A percentile compares a stretch with the other conserved stretches of the same genome.
phyloP scores from a whole-genome alignment of 2,113 vertebrate species.

The Chloropsis cyanopogon region DNA sequence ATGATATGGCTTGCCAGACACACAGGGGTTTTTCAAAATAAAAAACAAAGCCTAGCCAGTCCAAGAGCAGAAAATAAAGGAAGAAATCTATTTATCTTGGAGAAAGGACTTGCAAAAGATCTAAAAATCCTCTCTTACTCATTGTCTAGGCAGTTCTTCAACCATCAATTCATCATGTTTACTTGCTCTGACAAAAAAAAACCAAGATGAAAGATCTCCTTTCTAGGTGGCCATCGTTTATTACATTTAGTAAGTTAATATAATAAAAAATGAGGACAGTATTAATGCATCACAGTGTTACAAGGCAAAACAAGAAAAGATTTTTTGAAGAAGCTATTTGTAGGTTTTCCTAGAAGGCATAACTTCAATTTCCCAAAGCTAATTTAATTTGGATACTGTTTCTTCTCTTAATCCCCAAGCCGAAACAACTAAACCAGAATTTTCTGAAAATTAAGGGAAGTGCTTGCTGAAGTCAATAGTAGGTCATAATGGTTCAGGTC shows the following conservation, averaged over 20 bases:
- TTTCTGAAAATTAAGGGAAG: not conserved
- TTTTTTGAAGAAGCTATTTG: not conserved
- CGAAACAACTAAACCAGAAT: not conserved
- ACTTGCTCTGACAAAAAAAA: not conserved
- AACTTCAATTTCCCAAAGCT: fast-evolving
- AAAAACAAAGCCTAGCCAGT: not conserved
- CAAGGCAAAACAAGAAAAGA: not conserved
- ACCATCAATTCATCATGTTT: not conserved
- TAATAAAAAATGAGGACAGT: not conserved
- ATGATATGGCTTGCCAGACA: not conserved
- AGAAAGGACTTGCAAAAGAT: not conserved
- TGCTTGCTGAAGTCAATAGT: not conserved
- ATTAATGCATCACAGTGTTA: not conserved
- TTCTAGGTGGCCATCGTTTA: not conserved
- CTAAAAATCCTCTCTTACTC: not conserved
- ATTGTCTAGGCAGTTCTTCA: not conserved
- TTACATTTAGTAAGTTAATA: not conserved
- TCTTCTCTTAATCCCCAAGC: not conserved
- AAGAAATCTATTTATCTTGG: not conserved
- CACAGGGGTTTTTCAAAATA: not conserved
- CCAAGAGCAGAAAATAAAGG: not conserved
- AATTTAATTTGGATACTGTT: not conserved
- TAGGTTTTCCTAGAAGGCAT: not conserved
- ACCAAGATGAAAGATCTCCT: not conserved
- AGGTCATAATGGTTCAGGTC: not conserved